Conservation (phyloP, 2,113 vertebrate species). For the Sturnira hondurensis region DNA sequence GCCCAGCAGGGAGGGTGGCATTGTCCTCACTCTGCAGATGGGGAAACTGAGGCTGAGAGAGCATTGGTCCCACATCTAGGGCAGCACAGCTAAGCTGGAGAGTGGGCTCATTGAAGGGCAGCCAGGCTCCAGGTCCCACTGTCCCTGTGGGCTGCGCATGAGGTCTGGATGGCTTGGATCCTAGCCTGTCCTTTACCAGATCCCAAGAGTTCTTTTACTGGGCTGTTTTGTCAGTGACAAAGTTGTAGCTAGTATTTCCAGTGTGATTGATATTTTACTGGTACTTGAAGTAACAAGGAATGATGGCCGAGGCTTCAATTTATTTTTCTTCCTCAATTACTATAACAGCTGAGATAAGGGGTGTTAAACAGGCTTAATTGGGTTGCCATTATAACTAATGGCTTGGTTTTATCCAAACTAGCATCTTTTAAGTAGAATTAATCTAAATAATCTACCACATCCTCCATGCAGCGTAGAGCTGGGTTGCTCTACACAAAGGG, state of each 20-base stretch:
- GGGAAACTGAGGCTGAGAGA: neutral
- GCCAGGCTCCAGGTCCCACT: neutral
- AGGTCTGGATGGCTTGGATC: neutral
- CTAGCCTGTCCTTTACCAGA: neutral
- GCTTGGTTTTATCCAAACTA: constrained; percentile 76
- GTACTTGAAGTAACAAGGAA: constrained; percentile 72
- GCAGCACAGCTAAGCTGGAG: neutral
- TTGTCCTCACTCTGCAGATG: neutral
- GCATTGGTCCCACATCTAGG: rapidly evolving
- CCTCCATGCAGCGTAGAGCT: constrained; percentile 33
- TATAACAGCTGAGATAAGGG: constrained; percentile 78
- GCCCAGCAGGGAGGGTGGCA: neutral
- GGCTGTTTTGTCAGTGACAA: constrained; percentile 58
- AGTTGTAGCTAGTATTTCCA: constrained; percentile 78
- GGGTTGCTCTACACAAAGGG: constrained; percentile 57
- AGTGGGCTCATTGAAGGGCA: rapidly evolving
- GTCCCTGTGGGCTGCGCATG: rapidly evolving
- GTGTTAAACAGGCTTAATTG: constrained; percentile 79
- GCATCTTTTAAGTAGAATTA: constrained; percentile 77
- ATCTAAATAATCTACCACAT: constrained; percentile 73
- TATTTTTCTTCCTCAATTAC: constrained; percentile 80
- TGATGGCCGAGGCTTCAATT: constrained; percentile 72
- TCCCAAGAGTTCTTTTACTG: neutral
- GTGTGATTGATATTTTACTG: constrained; percentile 77
- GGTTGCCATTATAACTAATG: constrained; percentile 81